These are phyloP conservation scores for Galago senegalensis DNA, from an alignment of 2,797 vertebrate genomes.

Conservation along the genomic window DNA sequence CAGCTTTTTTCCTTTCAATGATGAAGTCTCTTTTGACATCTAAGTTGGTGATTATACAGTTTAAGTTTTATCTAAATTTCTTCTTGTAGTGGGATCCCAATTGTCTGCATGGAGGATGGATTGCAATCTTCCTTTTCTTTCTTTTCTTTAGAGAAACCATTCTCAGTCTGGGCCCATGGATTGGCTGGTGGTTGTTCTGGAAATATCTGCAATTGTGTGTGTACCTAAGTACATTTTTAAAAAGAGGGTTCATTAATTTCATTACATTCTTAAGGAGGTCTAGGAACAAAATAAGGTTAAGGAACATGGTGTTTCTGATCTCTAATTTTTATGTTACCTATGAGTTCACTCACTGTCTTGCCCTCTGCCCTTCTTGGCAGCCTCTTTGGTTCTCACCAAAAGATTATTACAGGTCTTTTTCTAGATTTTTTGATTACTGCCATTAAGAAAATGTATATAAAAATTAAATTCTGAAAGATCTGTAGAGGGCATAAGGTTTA, in stretches of 20 bases:
- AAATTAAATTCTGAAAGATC: background rate
- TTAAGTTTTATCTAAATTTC: slow-evolving; percentile 9
- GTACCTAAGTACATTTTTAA: background rate
- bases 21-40: slow-evolving; percentile 49
- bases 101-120: background rate
- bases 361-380: background rate
- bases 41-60: background rate
- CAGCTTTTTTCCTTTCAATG: slow-evolving; percentile 35
- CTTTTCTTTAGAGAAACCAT: background rate
- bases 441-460: background rate
- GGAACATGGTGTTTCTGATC: background rate
- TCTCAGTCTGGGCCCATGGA: background rate
- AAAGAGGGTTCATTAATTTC: background rate
- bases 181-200: background rate
- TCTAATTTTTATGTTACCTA: background rate
- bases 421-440: background rate
- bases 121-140: background rate
- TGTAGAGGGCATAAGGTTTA: slow-evolving; percentile 16
- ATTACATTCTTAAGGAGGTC: slow-evolving; percentile 8
- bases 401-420: background rate
- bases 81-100: background rate
- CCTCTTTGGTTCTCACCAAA: background rate
- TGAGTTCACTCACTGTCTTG: background rate
- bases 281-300: slow-evolving; percentile 25
- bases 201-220: background rate